Base-by-base conservation (phyloP, 1,140 invertebrate species). In the Dendrolimus kikuchii region DNA sequence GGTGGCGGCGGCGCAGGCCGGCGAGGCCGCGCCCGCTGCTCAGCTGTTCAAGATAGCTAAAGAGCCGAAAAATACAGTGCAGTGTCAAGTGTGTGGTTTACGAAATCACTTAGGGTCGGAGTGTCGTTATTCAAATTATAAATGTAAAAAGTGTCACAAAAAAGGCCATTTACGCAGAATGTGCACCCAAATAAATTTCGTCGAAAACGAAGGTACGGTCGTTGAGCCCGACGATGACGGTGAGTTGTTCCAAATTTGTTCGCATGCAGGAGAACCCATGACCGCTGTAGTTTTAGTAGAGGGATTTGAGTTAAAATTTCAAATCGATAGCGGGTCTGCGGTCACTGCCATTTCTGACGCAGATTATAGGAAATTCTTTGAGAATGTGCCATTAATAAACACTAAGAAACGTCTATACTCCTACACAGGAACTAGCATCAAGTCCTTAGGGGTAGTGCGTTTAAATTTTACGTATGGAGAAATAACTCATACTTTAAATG, bases 251-350 rank as follows among this genome's bases (percentile, higher is more conserved):
- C 46, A 56, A 41, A 56, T 51, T 51, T 39, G 55, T 48, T 57
- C 45, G 6, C 9, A 47, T 48, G 38, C n/a, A 38, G 55, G 55
- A 6, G 50, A 51, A 48, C 55, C 55, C 6, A 51, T 57, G 49
- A 23, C 49, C 7, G 55, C 47, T 44, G 38, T 38, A 5, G 46
- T 57, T 4, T n/a, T 40, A 38, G 39, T 57, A 7, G 8, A 57
- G 4, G 49, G 49, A 2, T 43, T 57, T 37, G 8, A 36, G 42
- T 47, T 57, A 36, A 23, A 48, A 40, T 57, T 57, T 48, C 43
- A 57, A 48, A 51, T 57, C 7, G 55, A 57, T 51, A 58, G 56
- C 45, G 56, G 56, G 8, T 49, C 50, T 3, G 50, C 56, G 6
- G 46, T 55, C 6, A 49, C 53, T 5, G 47, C 37, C 8, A 55